Evolutionary conservation across 2,797 vertebrate genomes (phyloP), one percentile per base, ranked within the genome.

Genomic region (Gymnothorax reevesii): DNA sequence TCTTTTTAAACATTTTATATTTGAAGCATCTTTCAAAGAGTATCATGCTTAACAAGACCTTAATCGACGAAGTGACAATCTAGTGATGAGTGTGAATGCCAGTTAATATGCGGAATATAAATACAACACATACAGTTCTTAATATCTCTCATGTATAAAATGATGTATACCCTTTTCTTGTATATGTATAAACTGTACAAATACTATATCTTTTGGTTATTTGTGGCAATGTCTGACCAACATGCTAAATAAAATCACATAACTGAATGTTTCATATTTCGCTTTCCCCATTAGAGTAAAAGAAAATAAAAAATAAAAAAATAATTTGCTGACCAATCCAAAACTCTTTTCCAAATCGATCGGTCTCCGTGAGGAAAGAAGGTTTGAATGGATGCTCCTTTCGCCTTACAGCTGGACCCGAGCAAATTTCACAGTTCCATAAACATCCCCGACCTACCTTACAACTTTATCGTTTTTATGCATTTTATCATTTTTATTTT

Each of bases 331-430:
- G 94, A 94, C 94, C 94, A 93, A 91, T 91, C 92, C 94, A 91
- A 94, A 93, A 94, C 93, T 94, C 90, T 90, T 95, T 96, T 92
- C 94, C 94, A 92, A 95, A 95, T 95, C 95, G 95, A 96, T 93
- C 95, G 92, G 95, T 97, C 95, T 96, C 97, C 95, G 93, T 94
- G 93, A 96, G 95, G 97, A 96, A 86, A 27, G 62, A 89, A 87
- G 84, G 95, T 94, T 95, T 94, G 90, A 97, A 97, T 96, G 95
- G 97, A 97, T 97, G 97, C 97, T 97, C 95, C 97, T 97, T 98
- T 98, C 97, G 97, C 95, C 97, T 97, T 97, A 97, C 97, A 98
- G 98, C 98, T 99, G 99, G 98, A 99, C 98, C 98, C 98, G 97
- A 96, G 96, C 97, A 95, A 96, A 96, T 97, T 99, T 99, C 98